These are phyloP conservation scores for Equus przewalskii DNA, from an alignment of 2,113 vertebrate genomes.

Conservation along the genomic window DNA sequence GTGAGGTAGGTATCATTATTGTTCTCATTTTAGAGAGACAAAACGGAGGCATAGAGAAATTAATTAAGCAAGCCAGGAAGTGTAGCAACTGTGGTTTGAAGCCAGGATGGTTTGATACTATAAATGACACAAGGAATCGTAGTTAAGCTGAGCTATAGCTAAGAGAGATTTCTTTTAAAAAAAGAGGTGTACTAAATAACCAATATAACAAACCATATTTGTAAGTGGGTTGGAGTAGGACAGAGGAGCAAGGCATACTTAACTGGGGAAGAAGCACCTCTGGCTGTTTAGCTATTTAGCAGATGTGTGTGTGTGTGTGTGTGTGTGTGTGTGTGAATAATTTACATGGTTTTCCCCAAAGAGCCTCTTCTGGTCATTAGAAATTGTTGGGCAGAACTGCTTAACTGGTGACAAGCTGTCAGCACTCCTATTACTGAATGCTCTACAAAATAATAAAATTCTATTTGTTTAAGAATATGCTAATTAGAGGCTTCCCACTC, in stretches of 20 bases:
- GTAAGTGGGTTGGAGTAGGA: neutral
- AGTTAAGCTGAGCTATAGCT: neutral
- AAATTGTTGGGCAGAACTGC: neutral
- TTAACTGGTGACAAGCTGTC: neutral
- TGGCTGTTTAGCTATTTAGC: neutral
- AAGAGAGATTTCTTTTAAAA: neutral
- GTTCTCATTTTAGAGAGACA: neutral
- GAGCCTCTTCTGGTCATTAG: neutral
- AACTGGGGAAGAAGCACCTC: neutral
- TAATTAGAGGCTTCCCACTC: neutral
- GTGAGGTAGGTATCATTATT: neutral
- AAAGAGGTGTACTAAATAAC: neutral
- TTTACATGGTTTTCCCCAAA: neutral
- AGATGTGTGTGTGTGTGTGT: neutral
- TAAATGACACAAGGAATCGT: neutral
- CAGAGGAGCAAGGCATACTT: too few species aligned
- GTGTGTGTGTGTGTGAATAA: neutral
- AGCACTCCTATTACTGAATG: neutral
- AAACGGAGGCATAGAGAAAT: neutral
- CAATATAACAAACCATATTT: neutral
- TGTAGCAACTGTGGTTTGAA: neutral
- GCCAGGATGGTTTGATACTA: neutral
- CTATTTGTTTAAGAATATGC: neutral
- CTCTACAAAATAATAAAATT: neutral
- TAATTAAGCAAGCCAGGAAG: neutral